Base-by-base conservation (phyloP, 1,140 invertebrate species). In the Carposina sasakii region DNA sequence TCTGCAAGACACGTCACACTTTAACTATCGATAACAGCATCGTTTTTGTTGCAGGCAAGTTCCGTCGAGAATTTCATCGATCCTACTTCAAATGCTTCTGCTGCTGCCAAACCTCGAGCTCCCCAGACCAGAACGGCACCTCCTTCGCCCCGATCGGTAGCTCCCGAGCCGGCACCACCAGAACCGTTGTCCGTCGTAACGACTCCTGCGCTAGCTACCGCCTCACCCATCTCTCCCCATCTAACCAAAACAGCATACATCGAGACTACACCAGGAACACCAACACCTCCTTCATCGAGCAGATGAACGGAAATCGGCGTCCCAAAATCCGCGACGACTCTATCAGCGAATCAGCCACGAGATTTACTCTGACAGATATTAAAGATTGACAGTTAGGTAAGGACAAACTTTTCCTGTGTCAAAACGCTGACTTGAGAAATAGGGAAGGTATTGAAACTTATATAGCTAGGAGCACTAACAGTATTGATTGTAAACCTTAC, bases 21-120 rank as follows among this genome's bases (percentile, higher is more conserved):
- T n/a, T n/a, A n/a, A n/a, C n/a, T n/a, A n/a, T n/a, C n/a, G n/a
- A n/a, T n/a, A n/a, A n/a, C n/a, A n/a, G n/a, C n/a, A n/a, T n/a
- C n/a, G n/a, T 33, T 6, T 39, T 81, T 81, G 78, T 84, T 81
- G 8, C 81, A 86, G 85, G 85, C 13, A 86, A 86, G 61, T 86
- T 86, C 52, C 67, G 85, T 0, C 71, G 82, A n/a, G 83, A 86
- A 54, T 86, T 86, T 59, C 73, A 85, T 54, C 68, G 82, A 26
- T 86, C 85, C 0, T 86, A 85, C 63, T 85, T 85, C 76, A 83
- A 85, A 57, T 86, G 81, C 34, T 71, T 82, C 52, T 85, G 85
- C 54, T 84, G 82, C 41, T 85, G 83, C 17, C 61, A 62, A 16
- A 47, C 55, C 0, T 36, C 63, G 0, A 40, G 67, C 0, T 37